A percentile compares a stretch with the other conserved stretches of the same genome.
These are phyloP conservation scores for Catagonus wagneri DNA, from an alignment of 2,113 vertebrate genomes.

Conservation along the genomic window DNA sequence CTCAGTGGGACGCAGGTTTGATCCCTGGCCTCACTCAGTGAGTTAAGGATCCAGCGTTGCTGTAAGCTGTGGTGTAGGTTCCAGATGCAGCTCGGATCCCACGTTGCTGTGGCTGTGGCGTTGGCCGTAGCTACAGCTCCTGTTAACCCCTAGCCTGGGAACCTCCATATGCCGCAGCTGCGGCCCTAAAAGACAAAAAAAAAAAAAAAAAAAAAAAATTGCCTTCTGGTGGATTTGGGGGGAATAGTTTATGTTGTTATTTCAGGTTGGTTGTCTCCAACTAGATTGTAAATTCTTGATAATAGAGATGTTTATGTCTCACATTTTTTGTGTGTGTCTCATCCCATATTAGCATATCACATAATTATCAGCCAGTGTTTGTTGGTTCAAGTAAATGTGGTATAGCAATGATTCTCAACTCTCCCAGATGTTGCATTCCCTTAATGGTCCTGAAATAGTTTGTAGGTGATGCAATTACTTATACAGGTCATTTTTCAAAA, in stretches of 20 bases:
- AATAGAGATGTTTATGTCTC: background rate
- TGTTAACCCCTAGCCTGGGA: too few species aligned
- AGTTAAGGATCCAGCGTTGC: too few species aligned
- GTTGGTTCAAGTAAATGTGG: background rate
- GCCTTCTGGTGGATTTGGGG: background rate
- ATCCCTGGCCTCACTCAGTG: too few species aligned
- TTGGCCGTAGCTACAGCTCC: too few species aligned
- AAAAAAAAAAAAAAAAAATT: too few species aligned
- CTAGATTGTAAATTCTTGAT: background rate
- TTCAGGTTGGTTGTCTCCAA: background rate
- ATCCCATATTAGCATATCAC: background rate
- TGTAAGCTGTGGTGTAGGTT: too few species aligned
- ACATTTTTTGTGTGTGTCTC: background rate
- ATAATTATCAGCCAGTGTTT: background rate
- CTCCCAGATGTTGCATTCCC: background rate
- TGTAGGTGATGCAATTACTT: background rate
- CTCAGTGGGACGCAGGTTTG: too few species aligned
- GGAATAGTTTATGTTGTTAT: background rate
- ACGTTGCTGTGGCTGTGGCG: too few species aligned
- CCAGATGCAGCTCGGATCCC: too few species aligned
- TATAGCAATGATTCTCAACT: background rate
- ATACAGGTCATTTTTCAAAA: background rate
- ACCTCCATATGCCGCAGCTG: too few species aligned
- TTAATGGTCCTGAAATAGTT: background rate
- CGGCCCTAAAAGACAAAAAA: too few species aligned